Conservation (phyloP, 2,797 vertebrate species). For the Sciurus vulgaris region DNA sequence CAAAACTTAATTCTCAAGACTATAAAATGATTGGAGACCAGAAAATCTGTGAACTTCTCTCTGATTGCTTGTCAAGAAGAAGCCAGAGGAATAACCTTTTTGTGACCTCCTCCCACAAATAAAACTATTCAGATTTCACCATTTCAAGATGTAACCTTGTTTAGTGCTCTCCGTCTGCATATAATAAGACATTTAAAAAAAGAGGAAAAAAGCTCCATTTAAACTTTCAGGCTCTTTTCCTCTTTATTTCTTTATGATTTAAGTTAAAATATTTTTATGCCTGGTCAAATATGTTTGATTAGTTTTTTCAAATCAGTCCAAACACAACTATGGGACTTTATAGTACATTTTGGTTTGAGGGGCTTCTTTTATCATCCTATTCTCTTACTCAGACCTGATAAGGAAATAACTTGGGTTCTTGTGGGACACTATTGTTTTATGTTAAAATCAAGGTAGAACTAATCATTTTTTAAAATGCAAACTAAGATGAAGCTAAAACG, state of each 20-base stretch:
- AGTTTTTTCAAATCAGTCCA: not conserved
- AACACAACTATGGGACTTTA: not conserved
- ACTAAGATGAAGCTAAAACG: conserved; percentile 52
- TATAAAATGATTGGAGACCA: conserved; percentile 60
- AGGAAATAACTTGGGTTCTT: not conserved
- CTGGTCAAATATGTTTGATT: conserved; percentile 11
- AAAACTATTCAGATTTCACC: conserved; percentile 75
- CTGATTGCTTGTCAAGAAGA: conserved; percentile 74
- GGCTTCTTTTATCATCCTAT: not conserved
- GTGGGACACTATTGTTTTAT: not conserved
- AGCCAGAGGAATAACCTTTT: conserved; percentile 70
- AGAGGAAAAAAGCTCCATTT: not conserved
- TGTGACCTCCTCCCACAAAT: conserved; percentile 81
- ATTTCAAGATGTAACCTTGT: conserved; percentile 70
- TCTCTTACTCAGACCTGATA: not conserved
- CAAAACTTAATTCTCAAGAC: conserved; percentile 63
- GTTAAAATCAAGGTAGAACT: conserved; percentile 29
- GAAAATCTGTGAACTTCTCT: conserved; percentile 53
- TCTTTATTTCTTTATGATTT: conserved; percentile 56
- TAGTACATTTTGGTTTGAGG: not conserved
- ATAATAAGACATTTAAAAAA: conserved; percentile 52
- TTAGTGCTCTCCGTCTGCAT: conserved; percentile 56
- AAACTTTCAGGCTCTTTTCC: conserved; percentile 36
- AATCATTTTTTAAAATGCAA: conserved; percentile 65
- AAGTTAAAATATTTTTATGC: conserved; percentile 57